phyloP scores from a whole-genome alignment of 2,888 invertebrate genomes.

The Stenodema calcarata region DNA sequence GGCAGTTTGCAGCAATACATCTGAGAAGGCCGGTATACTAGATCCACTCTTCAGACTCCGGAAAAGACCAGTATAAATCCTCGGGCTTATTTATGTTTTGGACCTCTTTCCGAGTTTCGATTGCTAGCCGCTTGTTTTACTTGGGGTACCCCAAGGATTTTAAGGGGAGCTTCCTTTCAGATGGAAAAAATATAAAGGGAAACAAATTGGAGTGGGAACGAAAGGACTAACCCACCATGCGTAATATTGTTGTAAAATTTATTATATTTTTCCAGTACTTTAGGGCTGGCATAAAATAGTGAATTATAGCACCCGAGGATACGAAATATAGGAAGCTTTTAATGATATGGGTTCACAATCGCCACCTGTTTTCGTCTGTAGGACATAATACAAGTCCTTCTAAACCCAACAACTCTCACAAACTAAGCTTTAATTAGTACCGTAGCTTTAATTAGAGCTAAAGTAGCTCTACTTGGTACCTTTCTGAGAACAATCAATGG shows the following conservation, averaged over 20 bases:
- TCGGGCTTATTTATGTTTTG: constrained; percentile 40
- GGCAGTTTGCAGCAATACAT: constrained; percentile 16
- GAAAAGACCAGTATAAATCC: constrained; percentile 35
- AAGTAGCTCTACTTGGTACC: no score
- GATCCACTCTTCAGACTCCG: constrained; percentile 36
- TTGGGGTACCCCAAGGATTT: neutral
- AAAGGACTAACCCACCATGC: neutral
- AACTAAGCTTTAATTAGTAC: no score
- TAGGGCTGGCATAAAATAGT: no score
- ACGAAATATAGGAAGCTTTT: no score
- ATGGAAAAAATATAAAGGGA: neutral
- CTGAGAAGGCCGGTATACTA: neutral
- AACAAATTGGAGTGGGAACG: neutral
- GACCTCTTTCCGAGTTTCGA: constrained; percentile 39
- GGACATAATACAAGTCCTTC: no score
- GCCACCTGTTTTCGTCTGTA: no score
- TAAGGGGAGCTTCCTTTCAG: constrained; percentile 20
- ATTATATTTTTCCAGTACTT: neutral
- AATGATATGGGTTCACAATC: no score
- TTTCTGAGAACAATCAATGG: no score
- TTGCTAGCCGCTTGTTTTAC: constrained; percentile 31
- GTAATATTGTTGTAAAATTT: constrained; percentile 14
- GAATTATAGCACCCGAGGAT: no score
- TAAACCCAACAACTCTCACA: no score
- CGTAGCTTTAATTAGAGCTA: no score